These are phyloP conservation scores for Terebella lapidaria DNA, from an alignment of 2,888 invertebrate genomes.

Conservation along the genomic window DNA sequence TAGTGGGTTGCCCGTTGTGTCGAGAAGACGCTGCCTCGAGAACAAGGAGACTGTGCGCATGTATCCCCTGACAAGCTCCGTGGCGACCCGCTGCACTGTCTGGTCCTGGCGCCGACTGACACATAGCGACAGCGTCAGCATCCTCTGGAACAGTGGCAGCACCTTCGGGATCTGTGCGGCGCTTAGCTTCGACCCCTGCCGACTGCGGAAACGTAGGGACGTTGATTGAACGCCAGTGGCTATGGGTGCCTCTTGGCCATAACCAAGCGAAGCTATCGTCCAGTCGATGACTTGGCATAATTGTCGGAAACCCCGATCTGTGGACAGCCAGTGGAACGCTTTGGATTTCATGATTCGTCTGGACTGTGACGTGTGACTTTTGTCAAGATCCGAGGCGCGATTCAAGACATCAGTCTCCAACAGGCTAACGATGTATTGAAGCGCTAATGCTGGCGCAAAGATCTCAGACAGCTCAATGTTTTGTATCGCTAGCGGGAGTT, in stretches of 20 bases:
- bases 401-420: not conserved
- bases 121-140: not conserved
- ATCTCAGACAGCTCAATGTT: not conserved
- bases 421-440: not conserved
- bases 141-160: not conserved
- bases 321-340: not conserved
- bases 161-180: not conserved
- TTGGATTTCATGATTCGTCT: not conserved
- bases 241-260: not conserved
- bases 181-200: not conserved
- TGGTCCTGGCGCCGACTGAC: not conserved
- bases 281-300: not conserved
- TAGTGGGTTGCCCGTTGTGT: too few relatives aligned
- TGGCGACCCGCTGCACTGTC: not conserved
- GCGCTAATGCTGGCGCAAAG: not conserved
- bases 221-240: too few relatives aligned
- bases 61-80: not conserved
- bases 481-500: not conserved
- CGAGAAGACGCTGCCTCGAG: too few relatives aligned
- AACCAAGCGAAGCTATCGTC: not conserved
- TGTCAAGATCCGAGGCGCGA: too few relatives aligned
- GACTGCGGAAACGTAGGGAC: not conserved
- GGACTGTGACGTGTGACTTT: too few relatives aligned
- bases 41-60: too few relatives aligned
- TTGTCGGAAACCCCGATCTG: not conserved